Percentiles rank a stretch among this genome's conserved stretches.
These are phyloP conservation scores for Hippocampus guttulatus DNA, from an alignment of 2,113 vertebrate species.

Conservation along the genomic window DNA sequence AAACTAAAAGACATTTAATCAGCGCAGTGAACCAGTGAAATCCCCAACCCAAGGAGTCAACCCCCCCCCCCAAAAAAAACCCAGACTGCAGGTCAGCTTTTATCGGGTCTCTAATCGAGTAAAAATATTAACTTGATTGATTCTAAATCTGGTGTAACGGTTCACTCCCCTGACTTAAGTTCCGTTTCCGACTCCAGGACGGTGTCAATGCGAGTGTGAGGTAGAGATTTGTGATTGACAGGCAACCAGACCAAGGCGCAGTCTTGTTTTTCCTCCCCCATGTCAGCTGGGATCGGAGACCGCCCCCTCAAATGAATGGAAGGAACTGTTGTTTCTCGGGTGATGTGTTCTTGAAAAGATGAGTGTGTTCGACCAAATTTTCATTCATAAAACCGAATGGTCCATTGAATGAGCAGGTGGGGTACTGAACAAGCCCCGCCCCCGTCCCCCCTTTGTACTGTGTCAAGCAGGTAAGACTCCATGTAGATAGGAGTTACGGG, in stretches of 20 bases:
- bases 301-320: no score
- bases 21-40: background rate
- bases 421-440: background rate
- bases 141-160: background rate
- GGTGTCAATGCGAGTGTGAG: no score
- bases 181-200: background rate
- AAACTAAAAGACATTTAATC: no score
- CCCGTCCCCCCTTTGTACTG: background rate
- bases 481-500: conserved; percentile 14
- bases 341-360: background rate
- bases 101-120: background rate
- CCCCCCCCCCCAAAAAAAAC: no score
- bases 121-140: background rate
- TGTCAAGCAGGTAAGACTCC: conserved; percentile 43
- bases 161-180: no score
- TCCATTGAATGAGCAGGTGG: background rate
- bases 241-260: no score
- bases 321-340: background rate
- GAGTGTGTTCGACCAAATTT: background rate
- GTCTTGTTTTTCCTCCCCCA: no score
- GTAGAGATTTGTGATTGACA: no score
- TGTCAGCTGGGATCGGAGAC: no score
- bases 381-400: background rate
- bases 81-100: background rate
- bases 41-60: background rate